These are phyloP conservation scores for Rhinopomastus cyanomelas DNA, from an alignment of 2,113 vertebrate species.

Conservation along the genomic window DNA sequence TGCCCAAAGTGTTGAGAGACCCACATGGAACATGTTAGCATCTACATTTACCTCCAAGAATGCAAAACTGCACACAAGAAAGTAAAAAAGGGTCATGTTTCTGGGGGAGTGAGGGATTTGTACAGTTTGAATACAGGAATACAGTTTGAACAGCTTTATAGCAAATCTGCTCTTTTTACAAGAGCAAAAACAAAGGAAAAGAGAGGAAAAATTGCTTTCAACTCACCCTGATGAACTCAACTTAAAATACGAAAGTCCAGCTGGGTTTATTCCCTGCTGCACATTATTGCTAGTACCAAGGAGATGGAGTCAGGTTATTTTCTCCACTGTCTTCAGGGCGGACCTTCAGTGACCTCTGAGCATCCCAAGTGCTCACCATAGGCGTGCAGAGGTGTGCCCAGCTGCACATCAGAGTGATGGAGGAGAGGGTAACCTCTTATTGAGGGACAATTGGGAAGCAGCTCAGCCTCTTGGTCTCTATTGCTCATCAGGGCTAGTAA, in stretches of 20 bases:
- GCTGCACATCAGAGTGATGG: not conserved
- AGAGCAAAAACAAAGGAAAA: not conserved
- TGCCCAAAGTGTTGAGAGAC: slow-evolving; percentile 1
- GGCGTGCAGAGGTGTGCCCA: not conserved
- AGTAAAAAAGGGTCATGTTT: not conserved
- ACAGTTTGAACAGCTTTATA: not conserved
- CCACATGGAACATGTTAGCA: not conserved
- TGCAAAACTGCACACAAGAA: not conserved
- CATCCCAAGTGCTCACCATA: not conserved
- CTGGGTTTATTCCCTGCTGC: not conserved
- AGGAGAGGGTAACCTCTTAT: not conserved
- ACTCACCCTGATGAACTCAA: not conserved
- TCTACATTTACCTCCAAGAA: not conserved
- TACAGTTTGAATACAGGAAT: not conserved
- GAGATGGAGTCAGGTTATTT: not conserved
- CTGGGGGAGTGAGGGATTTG: not conserved
- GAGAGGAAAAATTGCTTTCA: not conserved
- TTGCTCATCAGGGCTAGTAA: not conserved
- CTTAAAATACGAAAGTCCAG: not conserved
- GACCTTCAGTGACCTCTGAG: not conserved
- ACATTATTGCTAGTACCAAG: not conserved
- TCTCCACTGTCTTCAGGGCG: not conserved
- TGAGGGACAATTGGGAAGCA: not conserved
- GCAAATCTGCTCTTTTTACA: not conserved
- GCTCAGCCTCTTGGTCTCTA: not conserved